These are phyloP conservation scores for Drosophila seguyi DNA, from an alignment of 1,140 invertebrate genomes.

Conservation along the genomic window DNA sequence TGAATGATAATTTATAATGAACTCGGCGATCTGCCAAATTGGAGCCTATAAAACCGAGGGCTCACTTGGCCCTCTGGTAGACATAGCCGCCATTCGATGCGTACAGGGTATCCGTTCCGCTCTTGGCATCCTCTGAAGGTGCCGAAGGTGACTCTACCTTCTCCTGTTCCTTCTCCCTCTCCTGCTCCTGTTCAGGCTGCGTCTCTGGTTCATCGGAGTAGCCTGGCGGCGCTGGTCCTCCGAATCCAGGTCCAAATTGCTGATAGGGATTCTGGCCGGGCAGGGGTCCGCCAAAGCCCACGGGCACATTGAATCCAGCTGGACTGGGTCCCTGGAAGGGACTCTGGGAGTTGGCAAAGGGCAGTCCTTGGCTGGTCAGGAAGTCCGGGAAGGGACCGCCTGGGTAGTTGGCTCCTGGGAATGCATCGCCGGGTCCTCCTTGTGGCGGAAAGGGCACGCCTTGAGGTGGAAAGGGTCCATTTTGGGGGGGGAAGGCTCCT, in stretches of 20 bases:
- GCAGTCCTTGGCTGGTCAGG: constrained; percentile 57
- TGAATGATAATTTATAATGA: constrained; percentile 72
- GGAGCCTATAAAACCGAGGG: constrained; percentile 41
- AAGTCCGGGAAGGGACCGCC: constrained; percentile 38
- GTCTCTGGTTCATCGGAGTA: constrained; percentile 17
- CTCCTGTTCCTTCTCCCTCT: neutral
- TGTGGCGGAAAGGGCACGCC: neutral
- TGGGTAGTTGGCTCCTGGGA: constrained; percentile 4
- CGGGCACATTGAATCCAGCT: constrained; percentile 45
- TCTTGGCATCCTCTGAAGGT: constrained; percentile 25
- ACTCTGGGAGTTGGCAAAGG: constrained; percentile 29
- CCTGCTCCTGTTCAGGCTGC: constrained; percentile 3
- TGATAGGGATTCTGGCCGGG: constrained; percentile 47
- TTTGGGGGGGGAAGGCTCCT: neutral
- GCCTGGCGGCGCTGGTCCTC: constrained; percentile 35
- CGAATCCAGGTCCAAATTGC: constrained; percentile 47
- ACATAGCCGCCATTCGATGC: constrained; percentile 79
- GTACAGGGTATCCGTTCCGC: constrained; percentile 61
- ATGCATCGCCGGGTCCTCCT: neutral
- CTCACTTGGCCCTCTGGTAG: constrained; percentile 64
- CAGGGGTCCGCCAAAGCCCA: constrained; percentile 51
- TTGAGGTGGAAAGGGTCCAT: constrained; percentile 4
- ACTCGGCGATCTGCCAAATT: constrained; percentile 2
- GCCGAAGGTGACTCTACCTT: neutral
- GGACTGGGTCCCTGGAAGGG: constrained; percentile 40